Conservation (phyloP, 2,888 invertebrate species). For the Drosophila prostipennis region DNA sequence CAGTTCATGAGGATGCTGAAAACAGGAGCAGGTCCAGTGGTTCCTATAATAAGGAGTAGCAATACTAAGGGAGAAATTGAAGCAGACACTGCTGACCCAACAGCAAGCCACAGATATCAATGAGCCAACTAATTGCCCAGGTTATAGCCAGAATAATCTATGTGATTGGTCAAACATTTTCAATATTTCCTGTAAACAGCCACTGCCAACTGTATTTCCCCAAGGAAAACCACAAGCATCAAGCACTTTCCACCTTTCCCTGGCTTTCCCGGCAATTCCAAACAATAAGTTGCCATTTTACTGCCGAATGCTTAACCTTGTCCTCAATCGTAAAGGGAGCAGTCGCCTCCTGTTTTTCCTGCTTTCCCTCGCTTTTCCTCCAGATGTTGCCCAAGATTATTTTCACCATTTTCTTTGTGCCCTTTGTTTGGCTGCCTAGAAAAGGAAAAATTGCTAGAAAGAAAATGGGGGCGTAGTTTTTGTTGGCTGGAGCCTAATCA, state of each 20-base stretch:
- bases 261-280: slow-evolving; percentile 34
- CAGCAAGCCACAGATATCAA: slow-evolving; percentile 26
- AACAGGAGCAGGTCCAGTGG: slow-evolving; percentile 14
- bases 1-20: slow-evolving; percentile 19
- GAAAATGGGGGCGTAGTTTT: neutral
- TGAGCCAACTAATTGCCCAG: slow-evolving; percentile 30
- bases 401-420: slow-evolving; percentile 49
- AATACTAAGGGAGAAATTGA: neutral
- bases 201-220: slow-evolving; percentile 27
- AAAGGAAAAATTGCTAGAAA: slow-evolving; percentile 5
- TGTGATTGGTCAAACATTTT: slow-evolving; percentile 22
- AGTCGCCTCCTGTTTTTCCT: slow-evolving; percentile 6
- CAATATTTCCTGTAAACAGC: slow-evolving; percentile 19
- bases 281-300: slow-evolving; percentile 56
- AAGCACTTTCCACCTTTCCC: slow-evolving; percentile 21
- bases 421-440: slow-evolving; percentile 43
- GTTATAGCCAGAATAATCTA: slow-evolving; percentile 15
- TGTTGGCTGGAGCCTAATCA: slow-evolving; percentile 47
- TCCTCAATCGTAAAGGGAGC: slow-evolving; percentile 47
- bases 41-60: too few relatives aligned
- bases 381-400: slow-evolving; percentile 48
- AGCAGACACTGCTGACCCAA: neutral
- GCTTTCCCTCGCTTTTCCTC: slow-evolving; percentile 11
- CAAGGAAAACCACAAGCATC: slow-evolving; percentile 26
- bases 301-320: slow-evolving; percentile 57